Conservation (phyloP, 2,888 invertebrate genomes). For the Eulithis testata region DNA sequence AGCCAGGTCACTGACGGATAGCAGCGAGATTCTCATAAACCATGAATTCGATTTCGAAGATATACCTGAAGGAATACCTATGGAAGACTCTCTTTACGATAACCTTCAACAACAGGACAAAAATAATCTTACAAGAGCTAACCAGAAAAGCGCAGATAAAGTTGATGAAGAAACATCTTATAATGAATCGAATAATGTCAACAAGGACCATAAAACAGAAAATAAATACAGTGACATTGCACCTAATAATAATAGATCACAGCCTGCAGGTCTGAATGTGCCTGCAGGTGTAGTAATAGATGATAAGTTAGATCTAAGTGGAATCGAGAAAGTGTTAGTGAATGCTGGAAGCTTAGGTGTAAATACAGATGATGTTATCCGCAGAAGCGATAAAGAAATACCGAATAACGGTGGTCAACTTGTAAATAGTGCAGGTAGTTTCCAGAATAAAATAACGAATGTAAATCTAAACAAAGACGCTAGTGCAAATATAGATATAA, state of each 20-base stretch:
- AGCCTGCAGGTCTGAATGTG: conserved; percentile 2
- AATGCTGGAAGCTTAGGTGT: neutral
- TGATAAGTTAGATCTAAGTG: conserved; percentile 28
- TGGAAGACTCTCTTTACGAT: conserved; percentile 73
- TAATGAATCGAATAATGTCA: neutral
- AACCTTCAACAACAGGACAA: conserved; percentile 52
- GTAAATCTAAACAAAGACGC: conserved; percentile 3
- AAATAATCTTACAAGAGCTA: conserved; percentile 27
- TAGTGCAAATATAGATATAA: conserved; percentile 21
- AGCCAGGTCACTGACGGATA: conserved; percentile 61
- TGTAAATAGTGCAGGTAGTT: neutral
- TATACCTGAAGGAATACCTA: conserved; percentile 72
- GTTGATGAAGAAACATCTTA: neutral
- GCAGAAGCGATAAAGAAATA: neutral
- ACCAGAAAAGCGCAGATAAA: neutral
- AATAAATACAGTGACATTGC: neutral
- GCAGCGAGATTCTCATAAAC: conserved; percentile 66
- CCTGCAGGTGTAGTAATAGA: conserved; percentile 18
- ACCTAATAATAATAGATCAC: conserved; percentile 2
- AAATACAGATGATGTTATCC: neutral
- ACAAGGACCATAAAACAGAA: conserved; percentile 11
- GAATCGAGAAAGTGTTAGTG: conserved; percentile 6
- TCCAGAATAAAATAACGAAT: neutral
- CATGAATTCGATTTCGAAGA: conserved; percentile 72
- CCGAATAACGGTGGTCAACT: neutral